Percentiles rank a stretch among this genome's conserved stretches.
phyloP scores from a whole-genome alignment of 2,888 invertebrate species.

The Pyralis farinalis region DNA sequence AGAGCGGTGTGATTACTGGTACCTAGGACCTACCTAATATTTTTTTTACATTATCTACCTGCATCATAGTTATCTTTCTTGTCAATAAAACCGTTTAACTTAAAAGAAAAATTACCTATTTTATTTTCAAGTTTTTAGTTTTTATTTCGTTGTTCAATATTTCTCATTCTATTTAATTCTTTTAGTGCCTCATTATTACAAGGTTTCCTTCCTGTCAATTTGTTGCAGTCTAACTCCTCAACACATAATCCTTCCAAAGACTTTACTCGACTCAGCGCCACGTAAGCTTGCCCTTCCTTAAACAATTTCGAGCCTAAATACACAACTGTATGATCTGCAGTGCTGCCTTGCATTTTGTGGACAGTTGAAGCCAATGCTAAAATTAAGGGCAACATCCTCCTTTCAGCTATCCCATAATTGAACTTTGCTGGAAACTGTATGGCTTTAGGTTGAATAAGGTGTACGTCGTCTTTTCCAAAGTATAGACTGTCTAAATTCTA shows the following conservation, averaged over 20 bases:
- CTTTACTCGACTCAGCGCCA: conserved; percentile 24
- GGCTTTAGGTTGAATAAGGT: conserved; percentile 2
- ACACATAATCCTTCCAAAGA: background rate
- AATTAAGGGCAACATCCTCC: conserved; percentile 5
- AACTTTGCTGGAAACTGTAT: conserved; percentile 1
- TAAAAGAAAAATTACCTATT: no score
- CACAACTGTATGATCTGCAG: conserved; percentile 22
- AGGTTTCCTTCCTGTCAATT: background rate
- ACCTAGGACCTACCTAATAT: no score
- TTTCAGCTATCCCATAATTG: conserved; percentile 5
- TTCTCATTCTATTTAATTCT: background rate
- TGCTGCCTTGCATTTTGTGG: conserved; percentile 20
- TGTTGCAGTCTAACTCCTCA: conserved; percentile 1
- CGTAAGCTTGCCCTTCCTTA: conserved; percentile 28
- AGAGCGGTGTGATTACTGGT: no score
- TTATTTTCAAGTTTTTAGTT: no score
- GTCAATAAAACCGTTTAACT: no score
- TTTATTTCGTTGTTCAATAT: background rate
- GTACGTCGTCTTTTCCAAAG: conserved; percentile 1
- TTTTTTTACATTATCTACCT: no score
- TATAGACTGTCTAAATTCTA: no score
- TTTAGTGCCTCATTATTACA: background rate
- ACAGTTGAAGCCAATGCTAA: background rate
- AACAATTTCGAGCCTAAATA: conserved; percentile 24
- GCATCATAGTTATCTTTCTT: no score